Evolutionary conservation across 1,140 invertebrate species (phyloP).

Genomic region (Chelonus insularis): DNA sequence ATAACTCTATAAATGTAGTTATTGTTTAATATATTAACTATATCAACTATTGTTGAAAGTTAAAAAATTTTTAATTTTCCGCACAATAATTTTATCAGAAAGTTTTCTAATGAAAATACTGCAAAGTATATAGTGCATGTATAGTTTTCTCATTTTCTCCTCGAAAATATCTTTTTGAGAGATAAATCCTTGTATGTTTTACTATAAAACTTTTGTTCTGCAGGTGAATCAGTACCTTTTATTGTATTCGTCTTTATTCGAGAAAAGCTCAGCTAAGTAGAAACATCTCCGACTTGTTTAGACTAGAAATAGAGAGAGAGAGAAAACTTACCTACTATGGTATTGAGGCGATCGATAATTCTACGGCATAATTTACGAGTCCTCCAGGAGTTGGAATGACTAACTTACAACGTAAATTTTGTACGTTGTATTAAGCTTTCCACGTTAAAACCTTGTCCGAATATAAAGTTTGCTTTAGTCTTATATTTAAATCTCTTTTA

Average conservation of each 20-base stretch:
- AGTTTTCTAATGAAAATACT: too few relatives aligned
- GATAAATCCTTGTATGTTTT: too few relatives aligned
- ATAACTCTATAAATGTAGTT: not conserved
- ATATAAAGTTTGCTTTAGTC: conserved; percentile 16
- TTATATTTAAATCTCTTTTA: conserved; percentile 2
- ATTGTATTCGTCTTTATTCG: not conserved
- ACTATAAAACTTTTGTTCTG: too few relatives aligned
- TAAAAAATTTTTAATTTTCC: too few relatives aligned
- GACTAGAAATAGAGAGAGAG: conserved; percentile 5
- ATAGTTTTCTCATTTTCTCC: too few relatives aligned
- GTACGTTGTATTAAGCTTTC: not conserved
- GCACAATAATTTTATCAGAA: too few relatives aligned
- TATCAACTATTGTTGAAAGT: too few relatives aligned
- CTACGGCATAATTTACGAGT: conserved; percentile 21
- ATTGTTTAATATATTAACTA: too few relatives aligned
- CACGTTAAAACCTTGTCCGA: conserved; percentile 18
- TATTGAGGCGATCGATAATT: conserved; percentile 18
- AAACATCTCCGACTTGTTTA: conserved; percentile 6
- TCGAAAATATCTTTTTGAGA: too few relatives aligned
- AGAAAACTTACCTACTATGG: not conserved
- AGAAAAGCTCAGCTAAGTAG: conserved; percentile 4
- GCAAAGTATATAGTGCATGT: too few relatives aligned
- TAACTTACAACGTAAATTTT: conserved; percentile 19
- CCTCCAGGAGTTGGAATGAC: conserved; percentile 13
- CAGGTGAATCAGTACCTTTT: not conserved